Conservation (phyloP, 2,888 invertebrate species). For the Monopis laevigella region DNA sequence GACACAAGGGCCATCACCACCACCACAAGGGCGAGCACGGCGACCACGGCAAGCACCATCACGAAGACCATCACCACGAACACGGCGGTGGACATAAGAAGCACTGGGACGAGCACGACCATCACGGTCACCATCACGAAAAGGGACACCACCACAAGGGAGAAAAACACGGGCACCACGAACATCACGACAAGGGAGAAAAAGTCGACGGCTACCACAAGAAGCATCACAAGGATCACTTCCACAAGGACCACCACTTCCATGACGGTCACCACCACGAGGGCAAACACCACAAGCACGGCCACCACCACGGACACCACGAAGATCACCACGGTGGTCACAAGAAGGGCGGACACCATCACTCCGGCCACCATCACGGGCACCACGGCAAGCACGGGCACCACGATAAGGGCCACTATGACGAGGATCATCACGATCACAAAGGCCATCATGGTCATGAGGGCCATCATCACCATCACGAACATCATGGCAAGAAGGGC, state of each 20-base stretch:
- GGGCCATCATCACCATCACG: constrained; percentile 76
- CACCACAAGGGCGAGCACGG: constrained; percentile 82
- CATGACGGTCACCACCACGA: constrained; percentile 87
- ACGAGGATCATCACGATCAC: constrained; percentile 81
- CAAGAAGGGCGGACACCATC: constrained; percentile 83
- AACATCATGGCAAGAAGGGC: constrained; percentile 81
- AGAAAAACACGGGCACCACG: constrained; percentile 82
- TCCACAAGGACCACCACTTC: constrained; percentile 87
- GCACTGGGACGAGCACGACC: constrained; percentile 78
- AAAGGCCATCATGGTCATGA: constrained; percentile 83
- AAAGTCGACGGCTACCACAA: constrained; percentile 84
- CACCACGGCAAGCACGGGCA: constrained; percentile 83
- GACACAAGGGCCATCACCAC: constrained; percentile 78
- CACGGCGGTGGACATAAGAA: constrained; percentile 83
- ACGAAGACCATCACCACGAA: constrained; percentile 76
- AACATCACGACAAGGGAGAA: constrained; percentile 85
- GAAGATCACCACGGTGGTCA: constrained; percentile 79
- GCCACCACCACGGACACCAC: constrained; percentile 78
- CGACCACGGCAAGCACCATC: constrained; percentile 79
- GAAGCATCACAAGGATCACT: constrained; percentile 87
- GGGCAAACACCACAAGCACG: constrained; percentile 83
- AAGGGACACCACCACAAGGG: constrained; percentile 81
- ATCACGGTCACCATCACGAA: constrained; percentile 80
- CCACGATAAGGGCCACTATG: constrained; percentile 82
- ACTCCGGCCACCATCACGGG: constrained; percentile 79